phyloP scores from a whole-genome alignment of 2,888 invertebrate genomes.

The Melangyna quadrimaculata region DNA sequence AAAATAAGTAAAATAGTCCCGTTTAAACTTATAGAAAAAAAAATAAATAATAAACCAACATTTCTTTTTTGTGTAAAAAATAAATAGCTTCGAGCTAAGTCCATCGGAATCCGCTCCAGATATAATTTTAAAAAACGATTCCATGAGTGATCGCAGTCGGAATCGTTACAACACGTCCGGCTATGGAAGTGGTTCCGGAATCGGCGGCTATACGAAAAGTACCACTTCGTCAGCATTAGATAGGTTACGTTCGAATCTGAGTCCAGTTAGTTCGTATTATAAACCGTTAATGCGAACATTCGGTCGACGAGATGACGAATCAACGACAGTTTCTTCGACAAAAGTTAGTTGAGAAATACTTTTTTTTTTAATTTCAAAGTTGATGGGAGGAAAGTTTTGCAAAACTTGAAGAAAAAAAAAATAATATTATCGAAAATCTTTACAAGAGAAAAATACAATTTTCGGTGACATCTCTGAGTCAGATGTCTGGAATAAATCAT shows the following conservation, averaged over 20 bases:
- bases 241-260: constrained; percentile 80
- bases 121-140: constrained; percentile 72
- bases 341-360: constrained; percentile 50
- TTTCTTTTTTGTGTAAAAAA: constrained; percentile 27
- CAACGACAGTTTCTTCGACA: constrained; percentile 76
- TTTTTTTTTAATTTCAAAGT: constrained; percentile 10
- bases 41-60: constrained; percentile 27
- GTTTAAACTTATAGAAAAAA: background rate
- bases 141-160: constrained; percentile 79
- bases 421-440: constrained; percentile 9
- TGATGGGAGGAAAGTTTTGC: constrained; percentile 67
- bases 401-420: constrained; percentile 48
- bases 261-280: constrained; percentile 80
- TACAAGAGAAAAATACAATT: constrained; percentile 30
- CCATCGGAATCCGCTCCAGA: constrained; percentile 73
- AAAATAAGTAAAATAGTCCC: constrained; percentile 2
- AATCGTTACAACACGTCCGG: constrained; percentile 75
- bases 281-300: constrained; percentile 80
- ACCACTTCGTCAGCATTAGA: constrained; percentile 78
- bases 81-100: constrained; percentile 71
- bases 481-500: constrained; percentile 65
- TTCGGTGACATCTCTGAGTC: constrained; percentile 46
- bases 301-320: constrained; percentile 75
- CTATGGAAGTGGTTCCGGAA: constrained; percentile 76
- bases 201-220: constrained; percentile 70